These are phyloP conservation scores for Malacoctenus gilli DNA, from an alignment of 2,797 vertebrate genomes.

Conservation along the genomic window DNA sequence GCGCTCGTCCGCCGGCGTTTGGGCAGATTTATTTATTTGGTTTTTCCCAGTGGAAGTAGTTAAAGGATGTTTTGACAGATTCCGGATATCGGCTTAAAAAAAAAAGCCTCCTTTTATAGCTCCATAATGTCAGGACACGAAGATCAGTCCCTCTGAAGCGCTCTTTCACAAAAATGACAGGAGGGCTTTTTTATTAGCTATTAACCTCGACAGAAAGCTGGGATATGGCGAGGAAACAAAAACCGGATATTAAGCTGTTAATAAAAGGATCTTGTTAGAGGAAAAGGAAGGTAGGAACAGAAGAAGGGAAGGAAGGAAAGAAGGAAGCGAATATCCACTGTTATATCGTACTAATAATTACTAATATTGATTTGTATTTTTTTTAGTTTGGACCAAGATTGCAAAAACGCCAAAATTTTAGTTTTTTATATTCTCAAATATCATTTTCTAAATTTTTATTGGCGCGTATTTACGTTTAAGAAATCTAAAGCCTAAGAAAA, in stretches of 20 bases:
- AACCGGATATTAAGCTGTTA: not conserved
- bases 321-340: too few species aligned
- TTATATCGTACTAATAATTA: too few species aligned
- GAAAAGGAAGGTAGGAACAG: too few species aligned
- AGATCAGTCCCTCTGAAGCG: constrained; percentile 34
- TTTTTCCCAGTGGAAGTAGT: not conserved
- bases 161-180: constrained; percentile 39
- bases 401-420: too few species aligned
- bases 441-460: too few species aligned
- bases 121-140: constrained; percentile 37
- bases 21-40: not conserved
- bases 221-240: constrained; percentile 16
- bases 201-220: constrained; percentile 40
- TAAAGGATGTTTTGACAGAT: constrained; percentile 56
- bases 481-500: too few species aligned
- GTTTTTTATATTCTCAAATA: too few species aligned
- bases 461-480: too few species aligned
- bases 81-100: constrained; percentile 36
- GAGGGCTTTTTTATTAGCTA: constrained; percentile 52
- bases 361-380: too few species aligned
- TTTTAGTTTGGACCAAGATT: too few species aligned
- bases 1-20: constrained; percentile 27
- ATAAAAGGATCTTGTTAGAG: too few species aligned
- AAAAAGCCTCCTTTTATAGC: constrained; percentile 27
- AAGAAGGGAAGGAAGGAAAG: too few species aligned